These are phyloP conservation scores for Hetaerina titia DNA, from an alignment of 2,888 invertebrate species.

Conservation along the genomic window DNA sequence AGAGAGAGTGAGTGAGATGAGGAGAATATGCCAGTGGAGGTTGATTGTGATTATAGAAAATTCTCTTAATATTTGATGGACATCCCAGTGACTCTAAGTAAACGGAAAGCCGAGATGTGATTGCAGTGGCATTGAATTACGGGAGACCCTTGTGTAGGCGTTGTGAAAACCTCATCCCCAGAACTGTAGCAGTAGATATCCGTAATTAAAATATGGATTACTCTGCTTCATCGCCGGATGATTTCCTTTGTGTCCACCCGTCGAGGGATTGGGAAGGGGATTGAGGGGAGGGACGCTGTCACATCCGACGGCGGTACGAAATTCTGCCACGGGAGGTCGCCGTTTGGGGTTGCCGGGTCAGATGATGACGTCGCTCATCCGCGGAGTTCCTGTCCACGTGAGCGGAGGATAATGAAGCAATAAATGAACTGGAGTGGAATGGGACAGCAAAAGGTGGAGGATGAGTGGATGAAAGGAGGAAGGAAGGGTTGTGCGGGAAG, in stretches of 20 bases:
- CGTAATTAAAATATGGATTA: slow-evolving; percentile 39
- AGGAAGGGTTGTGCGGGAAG: background rate
- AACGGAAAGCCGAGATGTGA: background rate
- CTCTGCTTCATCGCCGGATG: slow-evolving; percentile 14
- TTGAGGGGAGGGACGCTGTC: background rate
- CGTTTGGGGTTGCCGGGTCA: slow-evolving; percentile 7
- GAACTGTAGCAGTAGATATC: background rate
- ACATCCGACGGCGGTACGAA: background rate
- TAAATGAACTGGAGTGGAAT: slow-evolving; percentile 24
- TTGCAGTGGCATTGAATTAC: too few species aligned
- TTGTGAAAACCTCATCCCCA: background rate
- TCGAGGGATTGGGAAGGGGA: background rate
- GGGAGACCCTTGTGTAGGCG: background rate
- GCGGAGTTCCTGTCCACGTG: slow-evolving; percentile 39
- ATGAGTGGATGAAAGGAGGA: background rate
- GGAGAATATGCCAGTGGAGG: background rate
- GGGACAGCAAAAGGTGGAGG: background rate
- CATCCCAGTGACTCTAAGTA: background rate
- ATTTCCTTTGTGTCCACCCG: slow-evolving; percentile 22
- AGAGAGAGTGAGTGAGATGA: background rate
- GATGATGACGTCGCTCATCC: slow-evolving; percentile 53
- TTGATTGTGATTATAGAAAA: background rate
- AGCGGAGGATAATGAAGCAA: slow-evolving; percentile 58
- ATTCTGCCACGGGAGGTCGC: slow-evolving; percentile 36
- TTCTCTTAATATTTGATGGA: background rate